Conservation (phyloP, 2,888 invertebrate genomes). For the Agriotes lineatus region DNA sequence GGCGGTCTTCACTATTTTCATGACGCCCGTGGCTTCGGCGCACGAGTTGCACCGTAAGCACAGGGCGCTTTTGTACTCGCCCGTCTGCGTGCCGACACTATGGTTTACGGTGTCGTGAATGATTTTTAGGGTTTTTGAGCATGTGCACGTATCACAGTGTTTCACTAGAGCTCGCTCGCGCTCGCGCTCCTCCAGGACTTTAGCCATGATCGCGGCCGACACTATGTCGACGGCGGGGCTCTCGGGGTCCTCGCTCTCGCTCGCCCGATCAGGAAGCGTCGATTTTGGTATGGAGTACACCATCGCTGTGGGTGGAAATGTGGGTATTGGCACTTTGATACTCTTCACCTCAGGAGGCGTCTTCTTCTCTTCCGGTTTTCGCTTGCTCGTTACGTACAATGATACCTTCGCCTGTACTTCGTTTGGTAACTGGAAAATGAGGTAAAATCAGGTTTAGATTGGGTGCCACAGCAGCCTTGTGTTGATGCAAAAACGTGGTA, state of each 20-base stretch:
- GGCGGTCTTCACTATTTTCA: slow-evolving; percentile 54
- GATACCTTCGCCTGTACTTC: slow-evolving; percentile 93
- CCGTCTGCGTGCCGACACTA: slow-evolving; percentile 77
- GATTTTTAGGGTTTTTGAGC: slow-evolving; percentile 70
- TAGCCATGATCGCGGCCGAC: slow-evolving; percentile 91
- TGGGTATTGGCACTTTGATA: slow-evolving; percentile 81
- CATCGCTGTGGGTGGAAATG: slow-evolving; percentile 89
- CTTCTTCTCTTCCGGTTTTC: slow-evolving; percentile 66
- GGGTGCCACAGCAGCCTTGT: too few relatives aligned
- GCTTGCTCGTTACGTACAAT: slow-evolving; percentile 78
- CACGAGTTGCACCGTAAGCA: slow-evolving; percentile 74
- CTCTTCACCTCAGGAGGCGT: slow-evolving; percentile 70
- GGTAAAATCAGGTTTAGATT: neutral
- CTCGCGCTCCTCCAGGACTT: slow-evolving; percentile 89
- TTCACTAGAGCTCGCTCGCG: slow-evolving; percentile 82
- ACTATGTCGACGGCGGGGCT: slow-evolving; percentile 79
- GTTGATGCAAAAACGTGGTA: too few relatives aligned
- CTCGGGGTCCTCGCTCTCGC: slow-evolving; percentile 69
- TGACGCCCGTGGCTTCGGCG: slow-evolving; percentile 44
- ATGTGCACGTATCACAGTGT: slow-evolving; percentile 87
- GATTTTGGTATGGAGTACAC: slow-evolving; percentile 74
- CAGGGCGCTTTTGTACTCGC: slow-evolving; percentile 68
- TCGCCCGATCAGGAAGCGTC: slow-evolving; percentile 58
- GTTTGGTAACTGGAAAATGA: slow-evolving; percentile 78
- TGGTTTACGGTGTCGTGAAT: slow-evolving; percentile 70